Evolutionary conservation across 2,888 invertebrate species (phyloP).

Genomic region (Elaeidobius kamerunicus): DNA sequence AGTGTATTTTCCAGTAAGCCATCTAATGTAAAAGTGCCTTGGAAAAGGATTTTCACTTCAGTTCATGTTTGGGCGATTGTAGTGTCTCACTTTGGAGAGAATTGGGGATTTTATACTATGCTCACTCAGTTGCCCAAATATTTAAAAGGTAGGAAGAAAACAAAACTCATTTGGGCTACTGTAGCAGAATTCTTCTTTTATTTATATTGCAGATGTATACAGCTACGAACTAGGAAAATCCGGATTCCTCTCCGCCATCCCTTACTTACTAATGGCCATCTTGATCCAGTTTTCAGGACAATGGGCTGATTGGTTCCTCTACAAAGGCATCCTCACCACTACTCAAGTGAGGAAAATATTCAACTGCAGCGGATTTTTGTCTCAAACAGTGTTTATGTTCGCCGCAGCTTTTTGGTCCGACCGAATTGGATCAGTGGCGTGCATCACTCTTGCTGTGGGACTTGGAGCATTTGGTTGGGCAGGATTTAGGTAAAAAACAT

Average conservation of each 20-base stretch:
- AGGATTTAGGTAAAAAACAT: constrained; percentile 32
- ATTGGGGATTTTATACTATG: constrained; percentile 88
- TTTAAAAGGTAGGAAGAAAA: constrained; percentile 19
- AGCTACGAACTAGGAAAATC: constrained; percentile 72
- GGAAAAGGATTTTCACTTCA: constrained; percentile 72
- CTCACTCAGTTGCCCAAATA: constrained; percentile 30
- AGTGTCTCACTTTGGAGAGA: constrained; percentile 42
- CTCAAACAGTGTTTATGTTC: constrained; percentile 83
- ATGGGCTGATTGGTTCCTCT: constrained; percentile 74
- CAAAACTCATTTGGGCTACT: not conserved
- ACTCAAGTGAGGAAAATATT: constrained; percentile 67
- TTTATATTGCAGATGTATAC: constrained; percentile 59
- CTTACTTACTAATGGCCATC: constrained; percentile 84
- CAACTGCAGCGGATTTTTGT: constrained; percentile 69
- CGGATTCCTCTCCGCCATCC: constrained; percentile 80
- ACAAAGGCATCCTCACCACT: constrained; percentile 61
- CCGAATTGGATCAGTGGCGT: constrained; percentile 44
- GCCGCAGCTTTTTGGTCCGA: constrained; percentile 71
- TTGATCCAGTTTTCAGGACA: constrained; percentile 77
- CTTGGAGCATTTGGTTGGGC: constrained; percentile 31
- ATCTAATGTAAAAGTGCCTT: constrained; percentile 62
- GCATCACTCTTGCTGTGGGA: constrained; percentile 33
- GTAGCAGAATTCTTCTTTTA: not conserved
- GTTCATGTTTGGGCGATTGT: constrained; percentile 70
- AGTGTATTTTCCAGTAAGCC: constrained; percentile 43